These are phyloP conservation scores for Copidosoma aretas DNA, from an alignment of 2,888 invertebrate genomes.

Conservation along the genomic window DNA sequence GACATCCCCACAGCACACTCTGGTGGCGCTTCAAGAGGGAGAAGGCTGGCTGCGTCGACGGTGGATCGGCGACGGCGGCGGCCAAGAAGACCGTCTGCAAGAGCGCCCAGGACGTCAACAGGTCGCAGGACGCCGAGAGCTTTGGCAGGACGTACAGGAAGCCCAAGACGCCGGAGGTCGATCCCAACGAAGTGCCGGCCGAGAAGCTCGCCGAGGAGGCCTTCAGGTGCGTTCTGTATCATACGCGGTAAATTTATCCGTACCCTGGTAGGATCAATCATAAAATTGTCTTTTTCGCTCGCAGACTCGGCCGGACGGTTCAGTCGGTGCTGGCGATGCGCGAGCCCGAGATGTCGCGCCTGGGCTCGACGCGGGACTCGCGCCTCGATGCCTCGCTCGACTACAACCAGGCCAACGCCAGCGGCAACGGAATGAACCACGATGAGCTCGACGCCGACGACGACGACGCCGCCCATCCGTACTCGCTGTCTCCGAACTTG, in stretches of 20 bases:
- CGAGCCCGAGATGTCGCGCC: slow-evolving; percentile 65
- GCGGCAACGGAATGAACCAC: too few species aligned
- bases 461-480: background rate
- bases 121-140: slow-evolving; percentile 46
- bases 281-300: slow-evolving; percentile 14
- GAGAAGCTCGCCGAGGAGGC: slow-evolving; percentile 74
- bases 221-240: slow-evolving; percentile 60
- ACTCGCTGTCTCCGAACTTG: slow-evolving; percentile 45
- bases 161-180: slow-evolving; percentile 58
- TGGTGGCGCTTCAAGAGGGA: slow-evolving; percentile 65
- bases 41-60: slow-evolving; percentile 49
- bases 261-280: background rate
- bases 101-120: slow-evolving; percentile 45
- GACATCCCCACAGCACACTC: slow-evolving; percentile 58
- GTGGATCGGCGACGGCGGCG: slow-evolving; percentile 42
- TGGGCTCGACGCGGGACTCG: slow-evolving; percentile 33
- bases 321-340: slow-evolving; percentile 71
- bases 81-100: slow-evolving; percentile 1
- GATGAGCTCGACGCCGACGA: too few species aligned
- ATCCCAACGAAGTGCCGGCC: slow-evolving; percentile 66
- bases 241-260: too few species aligned
- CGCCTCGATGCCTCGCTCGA: slow-evolving; percentile 25
- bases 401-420: slow-evolving; percentile 15
- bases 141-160: slow-evolving; percentile 53
- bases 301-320: slow-evolving; percentile 69